Percentiles rank a stretch among this genome's conserved stretches.
These are phyloP conservation scores for Lanius collurio DNA, from an alignment of 2,113 vertebrate genomes.

Conservation along the genomic window DNA sequence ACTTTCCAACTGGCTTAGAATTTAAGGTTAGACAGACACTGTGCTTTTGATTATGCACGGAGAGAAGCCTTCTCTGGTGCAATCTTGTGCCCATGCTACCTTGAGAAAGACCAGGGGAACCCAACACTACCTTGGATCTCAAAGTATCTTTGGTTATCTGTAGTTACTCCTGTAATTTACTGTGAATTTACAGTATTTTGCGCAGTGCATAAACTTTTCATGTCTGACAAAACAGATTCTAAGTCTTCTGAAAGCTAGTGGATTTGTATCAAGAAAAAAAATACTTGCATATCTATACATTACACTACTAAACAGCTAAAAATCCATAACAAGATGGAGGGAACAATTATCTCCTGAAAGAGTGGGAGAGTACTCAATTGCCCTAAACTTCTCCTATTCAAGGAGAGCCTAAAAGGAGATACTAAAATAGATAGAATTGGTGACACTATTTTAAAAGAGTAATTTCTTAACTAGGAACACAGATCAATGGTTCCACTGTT, in stretches of 20 bases:
- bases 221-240: neutral
- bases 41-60: neutral
- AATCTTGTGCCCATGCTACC: neutral
- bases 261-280: neutral
- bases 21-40: neutral
- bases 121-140: neutral
- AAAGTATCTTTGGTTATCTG: neutral
- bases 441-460: neutral
- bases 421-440: neutral
- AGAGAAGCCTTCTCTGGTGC: neutral
- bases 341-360: neutral
- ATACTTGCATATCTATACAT: neutral
- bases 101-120: neutral
- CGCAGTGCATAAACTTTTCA: neutral
- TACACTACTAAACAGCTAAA: constrained; percentile 17
- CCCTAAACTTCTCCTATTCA: neutral
- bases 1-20: neutral
- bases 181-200: neutral
- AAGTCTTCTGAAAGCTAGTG: neutral
- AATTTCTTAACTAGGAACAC: neutral
- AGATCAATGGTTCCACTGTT: neutral
- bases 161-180: neutral
- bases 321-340: neutral
- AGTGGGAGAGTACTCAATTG: neutral
- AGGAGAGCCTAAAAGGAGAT: neutral